Percentiles rank a stretch among this genome's conserved stretches.
Evolutionary conservation across 1,140 invertebrate genomes (phyloP).

Genomic region (Vanessa atalanta): DNA sequence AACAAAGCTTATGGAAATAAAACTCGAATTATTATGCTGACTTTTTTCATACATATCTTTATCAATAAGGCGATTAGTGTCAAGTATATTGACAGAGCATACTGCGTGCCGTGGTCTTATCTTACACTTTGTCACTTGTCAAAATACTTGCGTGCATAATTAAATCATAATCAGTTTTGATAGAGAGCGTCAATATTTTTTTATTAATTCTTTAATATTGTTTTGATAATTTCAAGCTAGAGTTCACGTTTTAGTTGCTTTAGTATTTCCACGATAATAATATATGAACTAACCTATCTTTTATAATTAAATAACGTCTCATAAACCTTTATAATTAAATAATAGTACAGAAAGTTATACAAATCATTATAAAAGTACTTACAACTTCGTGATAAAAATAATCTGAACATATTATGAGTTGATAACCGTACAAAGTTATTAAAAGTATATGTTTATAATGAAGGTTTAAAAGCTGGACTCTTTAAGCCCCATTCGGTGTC

Average conservation of each 20-base stretch:
- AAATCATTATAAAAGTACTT: no score
- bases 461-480: background rate
- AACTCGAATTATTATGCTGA: background rate
- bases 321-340: no score
- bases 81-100: conserved; percentile 12
- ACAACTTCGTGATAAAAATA: no score
- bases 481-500: conserved; percentile 10
- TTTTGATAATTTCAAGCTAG: no score
- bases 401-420: no score
- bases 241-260: no score
- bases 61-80: conserved; percentile 15
- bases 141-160: conserved; percentile 6
- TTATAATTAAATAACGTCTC: no score
- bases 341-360: no score
- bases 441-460: background rate
- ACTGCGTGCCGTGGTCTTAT: background rate
- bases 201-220: background rate
- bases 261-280: no score
- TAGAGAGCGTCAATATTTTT: background rate
- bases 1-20: background rate
- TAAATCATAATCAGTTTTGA: background rate
- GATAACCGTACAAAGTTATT: background rate
- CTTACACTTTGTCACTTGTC: background rate
- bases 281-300: no score
- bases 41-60: background rate